A percentile compares a stretch with the other conserved stretches of the same genome.
Conservation (phyloP, 2,113 vertebrate genomes). For the Panthera leo region DNA sequence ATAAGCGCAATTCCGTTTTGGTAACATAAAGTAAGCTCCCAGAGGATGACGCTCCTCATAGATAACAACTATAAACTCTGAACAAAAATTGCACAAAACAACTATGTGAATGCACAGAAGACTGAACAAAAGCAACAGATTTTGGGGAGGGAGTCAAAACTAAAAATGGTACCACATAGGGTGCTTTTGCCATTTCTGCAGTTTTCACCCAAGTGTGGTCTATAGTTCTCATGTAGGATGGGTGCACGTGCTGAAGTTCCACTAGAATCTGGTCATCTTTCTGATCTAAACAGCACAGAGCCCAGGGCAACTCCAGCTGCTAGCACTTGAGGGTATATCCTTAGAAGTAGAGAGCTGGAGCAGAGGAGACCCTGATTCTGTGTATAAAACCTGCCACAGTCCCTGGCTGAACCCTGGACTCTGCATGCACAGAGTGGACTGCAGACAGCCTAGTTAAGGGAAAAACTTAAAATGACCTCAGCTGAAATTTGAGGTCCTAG, state of each 20-base stretch:
- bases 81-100: not conserved
- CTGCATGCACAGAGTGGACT: not conserved
- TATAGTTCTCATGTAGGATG: no score
- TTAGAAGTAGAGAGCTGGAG: not conserved
- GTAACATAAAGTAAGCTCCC: not conserved
- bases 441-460: not conserved
- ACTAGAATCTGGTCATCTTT: not conserved
- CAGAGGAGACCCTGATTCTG: not conserved
- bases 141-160: not conserved
- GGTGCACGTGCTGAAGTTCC: rapidly evolving
- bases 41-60: not conserved
- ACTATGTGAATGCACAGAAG: not conserved
- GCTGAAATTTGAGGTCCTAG: not conserved
- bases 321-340: not conserved
- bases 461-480: not conserved
- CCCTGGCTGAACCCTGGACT: not conserved
- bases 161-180: not conserved
- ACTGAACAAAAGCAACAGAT: not conserved
- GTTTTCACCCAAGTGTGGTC: not conserved
- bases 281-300: not conserved
- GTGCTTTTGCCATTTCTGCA: not conserved
- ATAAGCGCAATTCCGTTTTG: not conserved
- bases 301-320: not conserved
- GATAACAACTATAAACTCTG: not conserved
- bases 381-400: not conserved